Evolutionary conservation across 2,113 vertebrate genomes (phyloP), one percentile per base, ranked within the genome.

Genomic region (Saimiri boliviensis): DNA sequence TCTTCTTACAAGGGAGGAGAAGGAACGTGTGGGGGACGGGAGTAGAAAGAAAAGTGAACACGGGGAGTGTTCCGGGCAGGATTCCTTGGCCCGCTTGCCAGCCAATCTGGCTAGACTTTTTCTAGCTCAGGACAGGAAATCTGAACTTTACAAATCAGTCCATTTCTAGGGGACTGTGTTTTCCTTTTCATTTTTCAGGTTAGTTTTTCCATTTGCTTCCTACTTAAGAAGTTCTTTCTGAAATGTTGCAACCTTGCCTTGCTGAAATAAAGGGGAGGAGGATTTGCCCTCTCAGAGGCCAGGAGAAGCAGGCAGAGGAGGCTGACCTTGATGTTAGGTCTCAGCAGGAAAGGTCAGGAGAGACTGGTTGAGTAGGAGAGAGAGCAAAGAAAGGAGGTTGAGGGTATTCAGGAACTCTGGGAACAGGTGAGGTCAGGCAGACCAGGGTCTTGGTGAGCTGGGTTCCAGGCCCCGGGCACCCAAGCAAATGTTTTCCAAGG

Each of bases 81-180:
- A 14, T 68, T 74, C 83, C 82, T 79, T 73, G 58, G 54, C 83
- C 47, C 71, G 45, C 91, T 40, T 86, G 79, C 89, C 87, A 74
- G 70, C 60, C 87, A 20, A 35, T 60, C 93, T 93, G 93, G 89
- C 96, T 82, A 89, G 97, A 92, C 86, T 70, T 94, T 87, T 88
- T 76, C 86, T 66, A 93, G 70, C 63, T 82, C 94, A 87, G 96
- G 86, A 97, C 96, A 93, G 95, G 96, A 96, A 97, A 93, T 94
- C 95, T 94, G 76, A 95, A 98, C 96, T 97, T 94, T 80, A 93
- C 85, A 97, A 97, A 94, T 40, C 30, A 80, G 96, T 87, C 79
- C 74, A 37, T 94, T 97, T 93, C 89, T 93, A 92, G 93, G 86
- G 73, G 45, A 30, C 88, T 93, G 70, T 96, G 96, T 97, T 97